These are phyloP conservation scores for Stenchaetothrips biformis DNA, from an alignment of 2,888 invertebrate genomes.

Conservation along the genomic window DNA sequence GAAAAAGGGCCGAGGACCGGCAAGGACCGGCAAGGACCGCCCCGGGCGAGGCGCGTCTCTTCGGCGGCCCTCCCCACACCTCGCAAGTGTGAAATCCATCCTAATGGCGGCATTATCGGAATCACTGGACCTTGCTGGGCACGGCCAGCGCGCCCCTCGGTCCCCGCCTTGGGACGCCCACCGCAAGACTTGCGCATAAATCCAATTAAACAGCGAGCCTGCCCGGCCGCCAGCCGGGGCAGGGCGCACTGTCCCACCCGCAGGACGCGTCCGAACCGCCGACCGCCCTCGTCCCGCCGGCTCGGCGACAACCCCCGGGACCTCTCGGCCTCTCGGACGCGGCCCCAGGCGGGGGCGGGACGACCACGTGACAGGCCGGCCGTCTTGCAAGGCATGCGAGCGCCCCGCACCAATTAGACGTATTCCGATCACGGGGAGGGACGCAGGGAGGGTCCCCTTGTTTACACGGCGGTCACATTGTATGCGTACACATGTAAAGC, in stretches of 20 bases:
- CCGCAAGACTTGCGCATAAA: conserved; percentile 20
- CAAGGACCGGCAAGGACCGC: not conserved
- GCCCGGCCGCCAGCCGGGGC: not conserved
- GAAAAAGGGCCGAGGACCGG: too few relatives aligned
- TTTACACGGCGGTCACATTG: not conserved
- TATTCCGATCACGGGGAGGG: not conserved
- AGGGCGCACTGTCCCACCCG: not conserved
- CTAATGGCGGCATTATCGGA: conserved; percentile 15
- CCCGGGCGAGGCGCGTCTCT: not conserved
- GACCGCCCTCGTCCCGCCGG: not conserved
- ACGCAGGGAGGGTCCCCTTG: not conserved
- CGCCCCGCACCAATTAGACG: not conserved
- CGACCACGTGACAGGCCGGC: not conserved
- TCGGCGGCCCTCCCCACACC: not conserved
- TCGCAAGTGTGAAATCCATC: conserved; percentile 19
- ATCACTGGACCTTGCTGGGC: conserved; percentile 13
- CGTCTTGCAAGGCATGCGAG: not conserved
- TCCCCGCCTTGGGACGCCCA: not conserved
- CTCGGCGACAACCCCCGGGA: not conserved
- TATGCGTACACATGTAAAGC: too few relatives aligned
- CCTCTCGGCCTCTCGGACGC: not conserved
- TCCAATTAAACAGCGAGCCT: conserved; percentile 20
- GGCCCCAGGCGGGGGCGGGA: not conserved
- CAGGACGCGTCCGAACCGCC: not conserved
- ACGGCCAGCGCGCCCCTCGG: not conserved